Base-by-base conservation (phyloP, 1,140 invertebrate species). In the Monochamus saltuarius region DNA sequence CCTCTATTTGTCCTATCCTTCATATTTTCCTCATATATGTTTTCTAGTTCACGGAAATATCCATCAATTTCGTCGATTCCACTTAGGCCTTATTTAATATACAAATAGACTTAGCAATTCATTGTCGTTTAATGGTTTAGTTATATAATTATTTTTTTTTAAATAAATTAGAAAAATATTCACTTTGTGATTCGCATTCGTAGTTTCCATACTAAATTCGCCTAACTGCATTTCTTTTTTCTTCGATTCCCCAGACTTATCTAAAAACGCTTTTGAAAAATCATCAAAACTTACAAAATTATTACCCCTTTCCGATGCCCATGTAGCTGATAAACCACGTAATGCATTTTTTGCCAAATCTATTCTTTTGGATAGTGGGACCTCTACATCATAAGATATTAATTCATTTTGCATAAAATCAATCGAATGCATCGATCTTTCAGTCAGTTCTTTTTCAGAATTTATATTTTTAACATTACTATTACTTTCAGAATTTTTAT, bases 191-290 rank as follows among this genome's bases (percentile, higher is more conserved):
- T 7, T 7, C 16, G 4, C 2, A 3, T 42, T 42, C 40, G 7
- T 13, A 42, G 4, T 42, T 13, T 2, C 40, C 40, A 17, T 42
- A 7, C 4, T 17, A 4, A 17, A 42, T 13, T 17, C 16, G n/a
- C 16, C n/a, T 13, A 42, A 13, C n/a, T 42, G 16, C n/a, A 3
- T 2, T 7, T 4, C 40, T 13, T 42, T 42, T 4, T 7, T 17
- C 16, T 3, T 42, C 40, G n/a, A 42, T 17, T 17, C n/a, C 40
- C 40, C 40, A 42, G 40, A 42, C 16, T 7, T 13, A 17, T 42
- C 40, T 17, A 42, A 42, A 17, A 42, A 42, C 7, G 40, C n/a
- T 13, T 13, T 42, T 42, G n/a, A 17, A 42, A 42, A 42, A 42
- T 13, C 16, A 4, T 29, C 6, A 29, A 29, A 29, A 29, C 6